Base-by-base conservation (phyloP, 2,797 vertebrate genomes). In the Mormyrops attenuatus region DNA sequence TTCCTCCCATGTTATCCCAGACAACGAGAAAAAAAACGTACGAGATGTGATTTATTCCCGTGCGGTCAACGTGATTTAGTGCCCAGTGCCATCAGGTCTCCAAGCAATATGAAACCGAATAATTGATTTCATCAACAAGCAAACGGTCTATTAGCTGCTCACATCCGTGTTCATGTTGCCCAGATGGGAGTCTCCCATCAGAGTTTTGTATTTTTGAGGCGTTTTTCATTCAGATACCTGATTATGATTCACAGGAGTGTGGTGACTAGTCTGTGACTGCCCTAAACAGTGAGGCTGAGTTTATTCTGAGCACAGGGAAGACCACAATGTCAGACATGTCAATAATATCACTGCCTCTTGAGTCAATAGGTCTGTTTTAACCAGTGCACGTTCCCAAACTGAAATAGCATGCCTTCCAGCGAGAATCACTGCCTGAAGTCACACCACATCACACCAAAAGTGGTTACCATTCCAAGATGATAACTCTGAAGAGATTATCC, bases 71-170 rank as follows among this genome's bases (percentile, higher is more conserved):
- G 34, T 87, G 53, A 87, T 57, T 87, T 87, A 87, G 17, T 60
- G 53, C 86, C 30, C 86, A 87, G 55, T n/a, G 86, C 30, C 20
- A 55, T 63, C 86, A 44, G 86, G 86, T 87, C 86, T 87, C 86
- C 86, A 60, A 57, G 86, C 52, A 87, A 57, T 87, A 57, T 57
- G 53, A 87, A 87, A 41, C 53, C 55, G 15, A 87, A 87, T 57
- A 87, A 87, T 87, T 87, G 52, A 87, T 87, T 57, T 87, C 52
- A 87, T 87, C 86, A 87, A 87, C 55, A 87, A 87, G 86, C 86
- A 60, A 87, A 87, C 34, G 20, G 86, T 60, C 86, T 87, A n/a
- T 87, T 57, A 60, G 86, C 11, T 87, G 86, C 30, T 87, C 30
- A 41, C 8, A 13, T 41, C 52, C 34, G 3, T 38, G 52, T n/a